Base-by-base conservation (phyloP, 2,888 invertebrate genomes). In the Melinaea menophilus region DNA sequence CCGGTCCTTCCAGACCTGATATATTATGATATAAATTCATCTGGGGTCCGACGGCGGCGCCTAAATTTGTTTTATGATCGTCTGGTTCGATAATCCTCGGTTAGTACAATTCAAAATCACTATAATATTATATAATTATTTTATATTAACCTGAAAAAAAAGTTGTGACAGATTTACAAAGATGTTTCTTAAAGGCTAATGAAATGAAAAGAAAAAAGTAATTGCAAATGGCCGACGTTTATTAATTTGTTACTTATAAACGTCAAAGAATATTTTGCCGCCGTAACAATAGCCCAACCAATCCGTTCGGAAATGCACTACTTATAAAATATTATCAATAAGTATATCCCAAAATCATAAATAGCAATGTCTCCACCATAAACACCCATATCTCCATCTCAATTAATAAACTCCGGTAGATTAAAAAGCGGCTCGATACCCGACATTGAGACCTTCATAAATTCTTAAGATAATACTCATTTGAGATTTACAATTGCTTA, bases 401-500 rank as follows among this genome's bases (percentile, higher is more conserved):
- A 51, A 51, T 51, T 51, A 51, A 31, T 51, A 31, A 31, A 51
- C 48, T 4, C 48, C 22, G 55, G 60, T 35, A 58, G 61, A 64
- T 63, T 61, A 64, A 63, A 59, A 69, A 66, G 54, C 69, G 48
- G 68, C 66, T 66, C 72, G 72, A 70, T 72, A 67, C 64, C 62
- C 72, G 71, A 72, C 71, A 74, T 73, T 69, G 55, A 55, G 72
- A 63, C 64, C 66, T 41, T 65, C 73, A 78, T 76, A 75, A 75
- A 77, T 69, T 74, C 66, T 69, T 65, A 66, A 65, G 73, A 74
- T 71, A 72, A 73, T 72, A 68, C 62, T 59, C 68, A 61, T 71
- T 72, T 63, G 67, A 69, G 59, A 61, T 71, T 73, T 69, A 72
- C 72, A 73, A 75, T 69, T 76, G 73, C 72, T 75, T 73, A 72